Conservation (phyloP, 2,797 vertebrate species). For the Microtus californicus region DNA sequence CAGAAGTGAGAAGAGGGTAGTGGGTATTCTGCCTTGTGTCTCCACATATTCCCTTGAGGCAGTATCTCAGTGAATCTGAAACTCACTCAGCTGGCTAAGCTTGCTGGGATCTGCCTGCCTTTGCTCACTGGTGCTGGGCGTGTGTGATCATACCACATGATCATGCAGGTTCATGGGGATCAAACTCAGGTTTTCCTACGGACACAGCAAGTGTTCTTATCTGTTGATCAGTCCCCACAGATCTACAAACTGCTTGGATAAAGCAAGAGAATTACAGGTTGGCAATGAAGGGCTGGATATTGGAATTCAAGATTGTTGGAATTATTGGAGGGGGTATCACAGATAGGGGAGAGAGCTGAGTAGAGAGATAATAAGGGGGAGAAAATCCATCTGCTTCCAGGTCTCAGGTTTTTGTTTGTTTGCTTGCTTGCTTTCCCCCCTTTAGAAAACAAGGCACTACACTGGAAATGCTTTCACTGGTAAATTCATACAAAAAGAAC, state of each 20-base stretch:
- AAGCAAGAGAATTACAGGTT: conserved; percentile 50
- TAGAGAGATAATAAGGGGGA: background rate
- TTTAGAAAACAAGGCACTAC: background rate
- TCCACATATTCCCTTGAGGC: background rate
- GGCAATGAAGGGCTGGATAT: background rate
- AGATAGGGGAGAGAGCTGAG: background rate
- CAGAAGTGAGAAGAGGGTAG: background rate
- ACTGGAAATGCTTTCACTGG: background rate
- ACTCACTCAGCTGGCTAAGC: background rate
- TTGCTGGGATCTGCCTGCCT: background rate
- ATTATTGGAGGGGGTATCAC: conserved; percentile 25
- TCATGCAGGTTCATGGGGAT: background rate
- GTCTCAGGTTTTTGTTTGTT: background rate
- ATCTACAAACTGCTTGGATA: conserved; percentile 6
- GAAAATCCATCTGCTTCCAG: background rate
- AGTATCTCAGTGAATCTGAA: background rate
- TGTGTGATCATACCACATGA: background rate
- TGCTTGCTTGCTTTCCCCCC: background rate
- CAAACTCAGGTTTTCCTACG: background rate
- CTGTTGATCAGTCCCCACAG: background rate
- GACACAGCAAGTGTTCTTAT: background rate
- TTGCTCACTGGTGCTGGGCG: background rate
- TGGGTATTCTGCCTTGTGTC: background rate
- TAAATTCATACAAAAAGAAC: background rate
- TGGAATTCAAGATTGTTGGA: conserved; percentile 57